These are phyloP conservation scores for Mythimna vitellina DNA, from an alignment of 2,888 invertebrate species.

Conservation along the genomic window DNA sequence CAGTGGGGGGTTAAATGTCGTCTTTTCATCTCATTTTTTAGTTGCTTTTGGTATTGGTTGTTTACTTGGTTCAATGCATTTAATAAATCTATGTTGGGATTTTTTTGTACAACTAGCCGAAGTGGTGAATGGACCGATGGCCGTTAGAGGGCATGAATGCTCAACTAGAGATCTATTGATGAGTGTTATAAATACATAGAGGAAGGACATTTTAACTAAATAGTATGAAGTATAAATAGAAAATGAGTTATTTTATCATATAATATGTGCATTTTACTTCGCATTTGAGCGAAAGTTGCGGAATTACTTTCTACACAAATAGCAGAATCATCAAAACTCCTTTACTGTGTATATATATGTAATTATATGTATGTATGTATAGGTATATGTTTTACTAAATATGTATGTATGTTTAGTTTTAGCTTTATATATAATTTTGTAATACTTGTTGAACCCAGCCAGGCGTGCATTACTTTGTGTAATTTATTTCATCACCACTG, in stretches of 20 bases:
- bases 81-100: neutral
- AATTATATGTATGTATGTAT: no score
- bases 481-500: no score
- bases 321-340: no score
- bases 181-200: neutral
- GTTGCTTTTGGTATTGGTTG: conserved; percentile 4
- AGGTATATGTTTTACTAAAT: no score
- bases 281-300: no score
- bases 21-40: neutral
- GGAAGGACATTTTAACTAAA: neutral
- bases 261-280: no score
- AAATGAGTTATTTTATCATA: neutral
- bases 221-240: neutral
- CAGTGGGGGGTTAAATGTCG: conserved; percentile 39
- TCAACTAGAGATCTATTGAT: neutral
- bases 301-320: no score
- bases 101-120: neutral
- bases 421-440: no score
- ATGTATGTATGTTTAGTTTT: no score
- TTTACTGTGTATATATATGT: no score
- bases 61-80: neutral
- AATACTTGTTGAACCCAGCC: no score
- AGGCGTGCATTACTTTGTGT: no score
- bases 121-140: neutral
- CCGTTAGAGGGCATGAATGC: neutral